phyloP scores from a whole-genome alignment of 2,113 vertebrate species.

The Aegotheles bennettii region DNA sequence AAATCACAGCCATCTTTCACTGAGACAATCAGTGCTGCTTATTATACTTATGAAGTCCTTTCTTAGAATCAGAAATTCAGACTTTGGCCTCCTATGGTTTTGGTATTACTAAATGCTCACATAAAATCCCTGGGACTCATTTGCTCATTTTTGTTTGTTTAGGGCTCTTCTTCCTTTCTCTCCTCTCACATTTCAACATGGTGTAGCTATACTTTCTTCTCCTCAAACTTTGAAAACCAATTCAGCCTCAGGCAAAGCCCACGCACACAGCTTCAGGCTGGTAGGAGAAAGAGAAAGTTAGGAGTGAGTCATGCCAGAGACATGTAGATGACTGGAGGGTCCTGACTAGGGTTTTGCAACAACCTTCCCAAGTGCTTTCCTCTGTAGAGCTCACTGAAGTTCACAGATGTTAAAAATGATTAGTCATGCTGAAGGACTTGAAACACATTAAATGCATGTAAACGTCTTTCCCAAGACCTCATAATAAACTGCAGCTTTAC shows the following conservation, averaged over 20 bases:
- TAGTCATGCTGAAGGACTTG: neutral
- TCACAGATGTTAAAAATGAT: neutral
- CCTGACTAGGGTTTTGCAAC: neutral
- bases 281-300: neutral
- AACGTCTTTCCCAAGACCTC: neutral
- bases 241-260: neutral
- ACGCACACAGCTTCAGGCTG: neutral
- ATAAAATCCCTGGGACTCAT: neutral
- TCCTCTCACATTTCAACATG: neutral
- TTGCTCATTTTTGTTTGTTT: conserved; percentile 3
- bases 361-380: neutral
- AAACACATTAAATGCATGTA: neutral
- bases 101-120: conserved; percentile 13
- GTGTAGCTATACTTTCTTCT: neutral
- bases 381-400: neutral
- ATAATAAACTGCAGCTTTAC: neutral
- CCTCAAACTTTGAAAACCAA: neutral
- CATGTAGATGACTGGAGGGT: neutral
- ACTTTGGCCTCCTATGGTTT: neutral
- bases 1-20: neutral
- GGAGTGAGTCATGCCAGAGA: neutral
- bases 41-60: neutral
- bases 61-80: conserved; percentile 2
- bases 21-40: neutral
- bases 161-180: neutral